Conservation (phyloP, 2,113 vertebrate genomes). For the Semnornis frantzii region DNA sequence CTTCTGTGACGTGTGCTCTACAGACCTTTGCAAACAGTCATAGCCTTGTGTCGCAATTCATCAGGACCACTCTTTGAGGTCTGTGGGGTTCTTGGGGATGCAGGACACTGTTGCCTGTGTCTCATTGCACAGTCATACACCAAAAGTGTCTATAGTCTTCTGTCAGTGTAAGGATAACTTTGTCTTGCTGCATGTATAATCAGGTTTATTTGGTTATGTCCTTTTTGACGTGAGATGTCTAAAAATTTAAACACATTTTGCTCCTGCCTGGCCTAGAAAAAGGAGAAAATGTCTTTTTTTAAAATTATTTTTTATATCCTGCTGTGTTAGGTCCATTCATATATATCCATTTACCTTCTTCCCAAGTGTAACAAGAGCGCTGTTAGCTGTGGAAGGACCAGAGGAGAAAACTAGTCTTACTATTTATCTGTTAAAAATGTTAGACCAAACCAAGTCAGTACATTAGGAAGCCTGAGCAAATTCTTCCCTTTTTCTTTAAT, state of each 20-base stretch:
- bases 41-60: not conserved
- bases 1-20: not conserved
- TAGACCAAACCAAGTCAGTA: not conserved
- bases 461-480: not conserved
- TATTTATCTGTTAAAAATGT: not conserved
- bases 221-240: not conserved
- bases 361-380: not conserved
- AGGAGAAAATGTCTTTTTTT: not conserved
- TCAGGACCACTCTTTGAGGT: not conserved
- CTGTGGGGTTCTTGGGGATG: not conserved
- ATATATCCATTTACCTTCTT: fast-evolving
- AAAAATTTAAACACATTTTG: not conserved
- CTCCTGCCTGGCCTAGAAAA: not conserved
- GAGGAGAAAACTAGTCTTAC: not conserved
- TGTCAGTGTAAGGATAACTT: not conserved
- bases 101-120: not conserved
- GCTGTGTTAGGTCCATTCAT: not conserved
- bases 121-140: not conserved
- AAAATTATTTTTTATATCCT: not conserved
- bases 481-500: not conserved
- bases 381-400: not conserved
- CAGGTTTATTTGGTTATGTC: not conserved
- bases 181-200: not conserved
- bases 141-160: not conserved
- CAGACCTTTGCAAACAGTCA: not conserved